Evolutionary conservation across 2,113 vertebrate species (phyloP).

Genomic region (Todiramphus saurophagus): DNA sequence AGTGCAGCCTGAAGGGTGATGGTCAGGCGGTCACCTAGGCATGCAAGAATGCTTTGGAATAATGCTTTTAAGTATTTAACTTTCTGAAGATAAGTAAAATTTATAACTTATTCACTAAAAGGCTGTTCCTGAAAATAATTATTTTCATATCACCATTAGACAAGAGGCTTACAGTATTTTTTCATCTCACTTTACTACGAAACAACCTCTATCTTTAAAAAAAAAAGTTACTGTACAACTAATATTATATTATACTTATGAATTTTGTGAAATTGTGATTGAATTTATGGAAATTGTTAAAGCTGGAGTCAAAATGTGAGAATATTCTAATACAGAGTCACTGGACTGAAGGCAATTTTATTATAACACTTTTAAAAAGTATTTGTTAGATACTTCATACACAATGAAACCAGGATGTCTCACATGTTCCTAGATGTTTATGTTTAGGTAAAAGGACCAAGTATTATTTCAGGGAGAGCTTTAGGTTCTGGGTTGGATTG

Average conservation of each 20-base stretch:
- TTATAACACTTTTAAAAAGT: background rate
- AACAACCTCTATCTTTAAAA: background rate
- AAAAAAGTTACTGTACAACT: background rate
- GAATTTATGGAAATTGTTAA: background rate
- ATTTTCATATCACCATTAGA: background rate
- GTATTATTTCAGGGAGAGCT: background rate
- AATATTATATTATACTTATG: background rate
- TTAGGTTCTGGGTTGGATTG: background rate
- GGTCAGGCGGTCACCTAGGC: background rate
- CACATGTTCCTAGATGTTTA: background rate
- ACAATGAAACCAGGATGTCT: background rate
- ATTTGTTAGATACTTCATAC: background rate
- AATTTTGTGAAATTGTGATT: background rate
- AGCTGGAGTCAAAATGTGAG: background rate
- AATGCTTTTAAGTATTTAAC: background rate
- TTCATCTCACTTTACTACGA: background rate
- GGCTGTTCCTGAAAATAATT: background rate
- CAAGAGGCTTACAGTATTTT: background rate
- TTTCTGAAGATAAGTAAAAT: background rate
- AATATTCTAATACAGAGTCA: background rate
- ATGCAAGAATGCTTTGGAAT: background rate
- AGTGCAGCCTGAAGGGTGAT: background rate
- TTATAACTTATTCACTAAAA: background rate
- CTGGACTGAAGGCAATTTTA: background rate
- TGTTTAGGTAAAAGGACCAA: background rate